These are phyloP conservation scores for Ichneumoninae sp. DNA, from an alignment of 2,888 invertebrate species.

Conservation along the genomic window DNA sequence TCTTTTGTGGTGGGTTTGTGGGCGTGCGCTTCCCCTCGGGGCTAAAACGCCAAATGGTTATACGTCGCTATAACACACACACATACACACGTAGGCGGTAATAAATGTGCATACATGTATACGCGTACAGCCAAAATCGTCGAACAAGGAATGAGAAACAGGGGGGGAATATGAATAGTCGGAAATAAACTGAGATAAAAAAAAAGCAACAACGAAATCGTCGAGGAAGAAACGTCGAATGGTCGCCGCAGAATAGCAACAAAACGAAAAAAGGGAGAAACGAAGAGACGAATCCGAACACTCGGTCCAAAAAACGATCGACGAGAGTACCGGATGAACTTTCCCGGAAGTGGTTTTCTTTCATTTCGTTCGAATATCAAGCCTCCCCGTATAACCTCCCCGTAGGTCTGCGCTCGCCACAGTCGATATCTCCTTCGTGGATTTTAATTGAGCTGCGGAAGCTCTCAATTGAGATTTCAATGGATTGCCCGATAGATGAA, in stretches of 20 bases:
- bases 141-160: slow-evolving; percentile 73
- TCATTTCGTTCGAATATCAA: slow-evolving; percentile 67
- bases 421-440: slow-evolving; percentile 68
- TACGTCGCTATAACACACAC: slow-evolving; percentile 72
- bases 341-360: slow-evolving; percentile 68
- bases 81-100: slow-evolving; percentile 23
- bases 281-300: slow-evolving; percentile 57
- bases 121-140: slow-evolving; percentile 67
- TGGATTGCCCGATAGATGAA: slow-evolving; percentile 63
- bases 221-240: slow-evolving; percentile 29
- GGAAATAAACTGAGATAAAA: slow-evolving; percentile 56
- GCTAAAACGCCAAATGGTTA: slow-evolving; percentile 82
- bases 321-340: slow-evolving; percentile 67
- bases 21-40: slow-evolving; percentile 81
- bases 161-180: slow-evolving; percentile 49
- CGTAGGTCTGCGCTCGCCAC: slow-evolving; percentile 57
- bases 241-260: slow-evolving; percentile 14
- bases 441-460: slow-evolving; percentile 69
- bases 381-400: slow-evolving; percentile 44
- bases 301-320: slow-evolving; percentile 63
- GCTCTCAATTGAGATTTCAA: slow-evolving; percentile 67
- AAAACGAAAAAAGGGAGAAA: slow-evolving; percentile 25
- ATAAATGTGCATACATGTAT: slow-evolving; percentile 13
- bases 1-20: slow-evolving; percentile 83
- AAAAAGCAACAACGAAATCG: slow-evolving; percentile 39